These are phyloP conservation scores for Pseudocheirus occidentalis DNA, from an alignment of 2,797 vertebrate genomes.

Conservation along the genomic window DNA sequence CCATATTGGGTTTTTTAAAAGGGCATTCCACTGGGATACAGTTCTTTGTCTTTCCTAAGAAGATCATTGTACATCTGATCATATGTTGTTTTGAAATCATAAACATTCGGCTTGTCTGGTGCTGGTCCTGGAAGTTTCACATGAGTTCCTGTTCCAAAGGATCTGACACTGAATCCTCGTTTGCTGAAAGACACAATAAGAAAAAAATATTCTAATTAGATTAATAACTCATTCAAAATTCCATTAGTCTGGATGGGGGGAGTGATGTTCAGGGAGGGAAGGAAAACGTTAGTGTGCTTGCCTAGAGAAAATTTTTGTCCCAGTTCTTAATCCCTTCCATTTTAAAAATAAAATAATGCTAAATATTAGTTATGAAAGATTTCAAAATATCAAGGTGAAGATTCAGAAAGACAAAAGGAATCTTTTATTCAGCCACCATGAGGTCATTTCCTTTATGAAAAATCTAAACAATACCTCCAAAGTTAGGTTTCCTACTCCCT, in stretches of 20 bases:
- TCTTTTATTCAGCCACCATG: neutral
- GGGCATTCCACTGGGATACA: constrained; percentile 93
- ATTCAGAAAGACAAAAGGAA: neutral
- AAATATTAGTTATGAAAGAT: neutral
- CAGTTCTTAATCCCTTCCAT: neutral
- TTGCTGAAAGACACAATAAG: constrained; percentile 90
- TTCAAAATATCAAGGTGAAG: neutral
- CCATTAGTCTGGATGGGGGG: neutral
- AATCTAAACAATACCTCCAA: neutral
- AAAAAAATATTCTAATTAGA: neutral
- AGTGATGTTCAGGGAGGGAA: neutral
- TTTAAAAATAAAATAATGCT: neutral
- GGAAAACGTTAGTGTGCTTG: neutral
- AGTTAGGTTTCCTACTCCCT: neutral
- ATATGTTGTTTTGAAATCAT: constrained; percentile 99
- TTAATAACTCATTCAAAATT: neutral
- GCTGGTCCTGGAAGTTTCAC: constrained; percentile 98
- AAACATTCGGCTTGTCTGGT: constrained; percentile 99
- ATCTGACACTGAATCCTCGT: constrained; percentile 96
- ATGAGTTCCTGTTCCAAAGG: constrained; percentile 97
- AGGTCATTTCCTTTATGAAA: neutral
- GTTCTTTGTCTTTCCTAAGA: constrained; percentile 99
- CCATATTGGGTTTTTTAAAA: constrained; percentile 75
- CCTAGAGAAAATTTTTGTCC: neutral
- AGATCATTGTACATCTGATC: constrained; percentile 99